Base-by-base conservation (phyloP, 1,140 invertebrate genomes). In the Diprion similis region DNA sequence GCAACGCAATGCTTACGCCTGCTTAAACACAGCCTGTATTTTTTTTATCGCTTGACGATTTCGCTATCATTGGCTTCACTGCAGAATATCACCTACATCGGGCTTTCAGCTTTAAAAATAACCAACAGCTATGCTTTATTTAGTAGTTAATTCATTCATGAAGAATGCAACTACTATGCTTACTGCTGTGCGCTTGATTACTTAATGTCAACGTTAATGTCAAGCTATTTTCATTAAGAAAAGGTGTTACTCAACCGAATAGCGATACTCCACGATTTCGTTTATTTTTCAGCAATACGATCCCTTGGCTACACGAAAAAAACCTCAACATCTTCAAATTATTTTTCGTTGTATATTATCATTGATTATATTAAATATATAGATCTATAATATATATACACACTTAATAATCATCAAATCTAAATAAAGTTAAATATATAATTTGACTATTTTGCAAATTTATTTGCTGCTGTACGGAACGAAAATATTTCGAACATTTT, bases 281-380 rank as follows among this genome's bases (percentile, higher is more conserved):
- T 59, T 59, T 59, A 7, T 59, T 59, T 59, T 59, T 59, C 51
- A 59, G 51, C 11, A 59, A 59, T 17, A 59, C 51, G 11, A 59
- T 59, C 51, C 3, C 51, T 59, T 8, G 51, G 9, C 9, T 59
- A 59, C 51, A n/a, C 51, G 51, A 59, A 59, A 13, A 9, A 15
- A 59, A 4, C 51, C 9, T 59, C 51, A 17, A 59, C n/a, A 17
- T 17, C 51, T 59, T 59, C n/a, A 59, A 59, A 59, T 59, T 59
- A 59, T 59, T 59, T 59, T 59, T 59, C 0, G 7, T 59, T 59
- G n/a, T 59, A 9, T 17, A 17, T 59, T 59, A 59, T 59, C 9
- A 59, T 59, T 59, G 51, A 59, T 59, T 59, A 17, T 59, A 59
- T 59, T 59, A 59, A 59, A 59, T 59, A 59, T 15, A 59, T 59